phyloP scores from a whole-genome alignment of 2,113 vertebrate genomes.

The Nerophis lumbriciformis region DNA sequence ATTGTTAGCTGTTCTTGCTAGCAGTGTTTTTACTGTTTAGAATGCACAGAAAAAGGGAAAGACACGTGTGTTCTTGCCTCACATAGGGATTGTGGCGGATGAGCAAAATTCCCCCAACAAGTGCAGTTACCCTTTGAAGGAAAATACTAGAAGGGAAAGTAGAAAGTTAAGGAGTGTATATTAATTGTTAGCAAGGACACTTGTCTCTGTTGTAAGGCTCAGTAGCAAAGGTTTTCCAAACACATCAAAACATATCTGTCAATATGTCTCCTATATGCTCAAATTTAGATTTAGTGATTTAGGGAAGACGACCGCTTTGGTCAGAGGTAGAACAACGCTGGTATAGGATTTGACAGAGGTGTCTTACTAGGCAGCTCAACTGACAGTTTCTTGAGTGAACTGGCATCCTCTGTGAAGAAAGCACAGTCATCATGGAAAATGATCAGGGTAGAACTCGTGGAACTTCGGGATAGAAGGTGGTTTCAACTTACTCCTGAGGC shows the following conservation, averaged over 20 bases:
- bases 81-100: too few species aligned
- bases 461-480: not conserved
- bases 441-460: constrained; percentile 23
- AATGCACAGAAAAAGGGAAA: too few species aligned
- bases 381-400: constrained; percentile 73
- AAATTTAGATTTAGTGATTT: constrained; percentile 24
- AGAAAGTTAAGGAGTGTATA: constrained; percentile 1
- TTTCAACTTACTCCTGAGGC: not conserved
- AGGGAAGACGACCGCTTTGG: constrained; percentile 24
- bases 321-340: constrained; percentile 31
- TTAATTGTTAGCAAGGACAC: constrained; percentile 40
- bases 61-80: too few species aligned
- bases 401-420: constrained; percentile 75
- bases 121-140: not conserved
- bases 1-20: too few species aligned
- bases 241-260: constrained; percentile 46
- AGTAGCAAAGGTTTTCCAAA: constrained; percentile 19
- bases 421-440: constrained; percentile 55
- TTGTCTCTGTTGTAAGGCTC: constrained; percentile 17
- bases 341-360: constrained; percentile 41
- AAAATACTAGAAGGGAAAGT: not conserved
- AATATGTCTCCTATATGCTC: constrained; percentile 40
- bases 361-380: constrained; percentile 77
- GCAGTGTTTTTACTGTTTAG: too few species aligned
- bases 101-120: too few species aligned